A percentile compares a stretch with the other conserved stretches of the same genome.
Evolutionary conservation across 2,888 invertebrate species (phyloP).

Genomic region (Thysanoteuthis rhombus): DNA sequence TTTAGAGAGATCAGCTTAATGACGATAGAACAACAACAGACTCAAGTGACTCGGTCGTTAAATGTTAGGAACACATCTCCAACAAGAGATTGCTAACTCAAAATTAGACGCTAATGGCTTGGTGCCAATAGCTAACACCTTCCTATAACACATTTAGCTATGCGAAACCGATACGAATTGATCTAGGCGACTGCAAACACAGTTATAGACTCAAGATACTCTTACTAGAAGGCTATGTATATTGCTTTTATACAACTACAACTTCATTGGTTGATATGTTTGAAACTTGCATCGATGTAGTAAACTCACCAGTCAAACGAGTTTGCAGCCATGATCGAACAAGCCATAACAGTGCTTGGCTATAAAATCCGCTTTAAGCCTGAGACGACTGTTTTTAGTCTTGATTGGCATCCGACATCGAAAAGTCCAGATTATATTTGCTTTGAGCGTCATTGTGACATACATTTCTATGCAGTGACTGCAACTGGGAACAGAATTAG

Average conservation of each 20-base stretch:
- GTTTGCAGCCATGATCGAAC: neutral
- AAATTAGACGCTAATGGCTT: neutral
- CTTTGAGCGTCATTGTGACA: neutral
- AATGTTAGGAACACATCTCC: neutral
- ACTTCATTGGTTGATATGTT: neutral
- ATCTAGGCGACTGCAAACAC: neutral
- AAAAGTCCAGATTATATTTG: neutral
- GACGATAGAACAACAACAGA: neutral
- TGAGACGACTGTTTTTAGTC: neutral
- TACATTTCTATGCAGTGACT: neutral
- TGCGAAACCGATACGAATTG: neutral
- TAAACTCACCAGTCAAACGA: neutral
- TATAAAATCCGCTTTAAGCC: neutral
- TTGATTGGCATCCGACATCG: neutral
- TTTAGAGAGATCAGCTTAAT: neutral
- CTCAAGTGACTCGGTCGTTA: neutral
- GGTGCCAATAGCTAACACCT: neutral
- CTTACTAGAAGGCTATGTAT: neutral
- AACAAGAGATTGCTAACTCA: neutral
- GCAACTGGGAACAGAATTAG: neutral
- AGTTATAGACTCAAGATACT: neutral
- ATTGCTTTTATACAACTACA: neutral
- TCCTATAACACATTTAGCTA: neutral
- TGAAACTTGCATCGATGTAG: neutral
- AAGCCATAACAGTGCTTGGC: neutral